phyloP scores from a whole-genome alignment of 2,797 vertebrate species.

The Tauraco hartlaubi region DNA sequence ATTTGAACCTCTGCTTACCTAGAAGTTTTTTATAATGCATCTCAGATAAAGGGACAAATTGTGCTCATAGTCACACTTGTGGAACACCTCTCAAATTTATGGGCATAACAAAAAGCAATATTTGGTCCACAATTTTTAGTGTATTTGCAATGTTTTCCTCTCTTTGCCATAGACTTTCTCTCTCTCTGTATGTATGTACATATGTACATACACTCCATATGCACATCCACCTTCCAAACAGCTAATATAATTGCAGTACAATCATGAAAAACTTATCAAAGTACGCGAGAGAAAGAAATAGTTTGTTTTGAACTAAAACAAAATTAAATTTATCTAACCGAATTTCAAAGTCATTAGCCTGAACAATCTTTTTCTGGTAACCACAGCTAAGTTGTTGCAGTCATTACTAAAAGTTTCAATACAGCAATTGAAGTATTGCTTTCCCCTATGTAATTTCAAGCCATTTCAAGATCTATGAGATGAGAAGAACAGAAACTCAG shows the following conservation, averaged over 20 bases:
- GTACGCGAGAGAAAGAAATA: neutral
- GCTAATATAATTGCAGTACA: neutral
- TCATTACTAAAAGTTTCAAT: neutral
- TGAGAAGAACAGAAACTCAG: neutral
- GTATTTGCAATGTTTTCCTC: neutral
- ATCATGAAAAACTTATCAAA: neutral
- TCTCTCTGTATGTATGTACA: neutral
- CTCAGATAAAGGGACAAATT: neutral
- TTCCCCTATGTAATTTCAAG: neutral
- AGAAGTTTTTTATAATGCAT: neutral
- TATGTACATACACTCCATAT: neutral
- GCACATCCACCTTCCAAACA: neutral
- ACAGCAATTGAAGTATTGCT: neutral
- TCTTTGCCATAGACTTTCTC: neutral
- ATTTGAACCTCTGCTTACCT: neutral
- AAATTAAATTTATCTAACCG: neutral
- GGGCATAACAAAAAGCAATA: neutral
- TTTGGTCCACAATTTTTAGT: neutral
- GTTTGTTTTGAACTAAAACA: neutral
- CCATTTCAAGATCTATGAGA: neutral
- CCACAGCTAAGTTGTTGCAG: neutral
- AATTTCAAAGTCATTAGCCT: neutral
- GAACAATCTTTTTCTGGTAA: neutral
- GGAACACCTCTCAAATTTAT: neutral
- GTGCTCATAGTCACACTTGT: neutral